phyloP scores from a whole-genome alignment of 2,888 invertebrate species.

The Hesperia comma region DNA sequence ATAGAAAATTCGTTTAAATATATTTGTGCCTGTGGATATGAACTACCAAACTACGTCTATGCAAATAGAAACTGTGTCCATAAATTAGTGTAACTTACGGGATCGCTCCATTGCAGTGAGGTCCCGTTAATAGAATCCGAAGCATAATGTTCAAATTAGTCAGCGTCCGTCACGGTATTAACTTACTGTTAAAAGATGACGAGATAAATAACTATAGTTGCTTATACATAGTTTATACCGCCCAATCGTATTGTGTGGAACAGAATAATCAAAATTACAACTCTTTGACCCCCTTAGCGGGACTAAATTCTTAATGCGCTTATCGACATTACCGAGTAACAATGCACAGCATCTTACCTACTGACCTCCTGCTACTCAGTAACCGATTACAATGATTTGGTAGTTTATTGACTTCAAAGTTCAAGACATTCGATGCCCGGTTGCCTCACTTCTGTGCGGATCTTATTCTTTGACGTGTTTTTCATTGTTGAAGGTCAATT shows the following conservation, averaged over 20 bases:
- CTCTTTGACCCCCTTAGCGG: constrained; percentile 23
- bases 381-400: background rate
- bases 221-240: constrained; percentile 2
- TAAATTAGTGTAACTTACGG: constrained; percentile 64
- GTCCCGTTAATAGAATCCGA: constrained; percentile 72
- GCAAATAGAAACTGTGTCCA: constrained; percentile 53
- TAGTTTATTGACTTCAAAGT: constrained; percentile 3
- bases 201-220: constrained; percentile 30
- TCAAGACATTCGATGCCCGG: background rate
- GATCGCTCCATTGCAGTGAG: constrained; percentile 50
- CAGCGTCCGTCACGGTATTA: constrained; percentile 65
- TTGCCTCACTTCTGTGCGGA: too few species aligned
- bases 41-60: constrained; percentile 45
- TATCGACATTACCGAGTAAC: constrained; percentile 19
- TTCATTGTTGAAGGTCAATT: too few species aligned
- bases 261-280: constrained; percentile 15
- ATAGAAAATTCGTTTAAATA: too few species aligned
- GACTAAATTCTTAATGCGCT: constrained; percentile 19
- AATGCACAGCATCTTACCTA: constrained; percentile 10
- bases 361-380: background rate
- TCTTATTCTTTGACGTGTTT: too few species aligned
- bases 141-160: constrained; percentile 67
- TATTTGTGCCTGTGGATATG: too few species aligned
- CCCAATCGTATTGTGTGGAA: constrained; percentile 28
- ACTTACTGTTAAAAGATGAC: constrained; percentile 42